Conservation (phyloP, 2,113 vertebrate genomes). For the Thalassarche chlororhynchos region DNA sequence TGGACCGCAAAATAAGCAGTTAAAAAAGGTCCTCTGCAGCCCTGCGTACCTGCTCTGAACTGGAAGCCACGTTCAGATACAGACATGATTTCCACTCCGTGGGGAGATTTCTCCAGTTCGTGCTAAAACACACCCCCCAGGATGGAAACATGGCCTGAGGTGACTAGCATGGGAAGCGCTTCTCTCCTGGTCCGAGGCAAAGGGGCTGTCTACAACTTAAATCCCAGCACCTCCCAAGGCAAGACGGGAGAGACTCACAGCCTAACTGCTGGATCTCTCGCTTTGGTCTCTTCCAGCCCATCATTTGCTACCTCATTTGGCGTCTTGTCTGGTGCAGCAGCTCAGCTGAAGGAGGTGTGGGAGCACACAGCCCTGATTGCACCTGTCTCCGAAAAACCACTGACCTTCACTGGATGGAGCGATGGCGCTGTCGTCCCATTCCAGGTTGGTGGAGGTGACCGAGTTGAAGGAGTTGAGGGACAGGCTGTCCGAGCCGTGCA, state of each 20-base stretch:
- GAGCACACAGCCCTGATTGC: neutral
- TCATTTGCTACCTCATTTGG: neutral
- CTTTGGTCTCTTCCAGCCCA: neutral
- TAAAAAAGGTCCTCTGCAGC: neutral
- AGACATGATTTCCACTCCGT: rapidly evolving
- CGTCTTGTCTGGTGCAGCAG: rapidly evolving
- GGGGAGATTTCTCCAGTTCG: neutral
- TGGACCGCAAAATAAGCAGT: neutral
- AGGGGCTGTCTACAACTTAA: neutral
- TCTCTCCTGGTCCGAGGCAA: neutral
- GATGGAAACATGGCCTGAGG: neutral
- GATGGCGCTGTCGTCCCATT: constrained; percentile 98
- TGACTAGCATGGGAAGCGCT: neutral
- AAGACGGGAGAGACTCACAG: neutral
- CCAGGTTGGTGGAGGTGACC: constrained; percentile 95
- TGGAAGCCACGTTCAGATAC: neutral
- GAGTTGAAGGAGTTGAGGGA: constrained; percentile 98
- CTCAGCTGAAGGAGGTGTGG: neutral
- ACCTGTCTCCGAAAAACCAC: neutral
- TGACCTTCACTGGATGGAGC: constrained; percentile 98
- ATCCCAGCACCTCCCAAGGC: neutral
- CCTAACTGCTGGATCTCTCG: neutral
- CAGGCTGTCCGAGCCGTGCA: constrained; percentile 87
- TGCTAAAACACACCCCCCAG: neutral
- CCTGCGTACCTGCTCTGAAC: neutral